Base-by-base conservation (phyloP, 2,888 invertebrate genomes). In the Hypsopygia costalis region DNA sequence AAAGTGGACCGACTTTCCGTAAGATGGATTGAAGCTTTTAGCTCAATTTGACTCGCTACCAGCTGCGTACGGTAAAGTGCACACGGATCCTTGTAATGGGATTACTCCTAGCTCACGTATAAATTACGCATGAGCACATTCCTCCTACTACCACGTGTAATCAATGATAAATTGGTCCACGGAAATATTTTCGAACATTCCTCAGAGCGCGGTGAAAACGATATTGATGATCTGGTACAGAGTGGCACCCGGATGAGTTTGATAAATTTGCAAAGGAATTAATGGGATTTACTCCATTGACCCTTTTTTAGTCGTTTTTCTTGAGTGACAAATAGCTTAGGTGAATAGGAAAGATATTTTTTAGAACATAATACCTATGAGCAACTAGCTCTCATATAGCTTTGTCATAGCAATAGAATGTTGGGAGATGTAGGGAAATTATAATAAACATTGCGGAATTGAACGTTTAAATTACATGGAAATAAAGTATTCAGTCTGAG, bases 1-100 rank as follows among this genome's bases (percentile, higher is more conserved):
- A 71, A 75, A 80, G 75, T 81, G 74, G 72, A 78, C 78, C 62
- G 75, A 78, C 74, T 78, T 76, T 66, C 59, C 59, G 59, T 68
- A 78, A 82, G 81, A 83, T 79, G 78, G 79, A 81, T 81, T 72
- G 80, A 78, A 69, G 81, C 82, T 83, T 83, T 85, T 82, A 83
- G 77, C 69, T 75, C 78, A 75, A 80, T 80, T 77, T 75, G 69
- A 70, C 68, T 70, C 60, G 44, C 51, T 63, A 61, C 49, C 73
- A 75, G 77, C 71, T 78, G 73, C 66, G 71, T 70, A 72, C 69
- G 62, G 63, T 65, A 58, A 70, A 72, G 65, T 70, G 69, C 71
- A 62, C 60, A 59, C 55, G 53, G 49, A 55, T 43, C 47, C 53
- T 47, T 59, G 68, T 73, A 72, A 73, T 71, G 62, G 62, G 62